Conservation (phyloP, 2,888 invertebrate species). For the Drosophila maculinotata region DNA sequence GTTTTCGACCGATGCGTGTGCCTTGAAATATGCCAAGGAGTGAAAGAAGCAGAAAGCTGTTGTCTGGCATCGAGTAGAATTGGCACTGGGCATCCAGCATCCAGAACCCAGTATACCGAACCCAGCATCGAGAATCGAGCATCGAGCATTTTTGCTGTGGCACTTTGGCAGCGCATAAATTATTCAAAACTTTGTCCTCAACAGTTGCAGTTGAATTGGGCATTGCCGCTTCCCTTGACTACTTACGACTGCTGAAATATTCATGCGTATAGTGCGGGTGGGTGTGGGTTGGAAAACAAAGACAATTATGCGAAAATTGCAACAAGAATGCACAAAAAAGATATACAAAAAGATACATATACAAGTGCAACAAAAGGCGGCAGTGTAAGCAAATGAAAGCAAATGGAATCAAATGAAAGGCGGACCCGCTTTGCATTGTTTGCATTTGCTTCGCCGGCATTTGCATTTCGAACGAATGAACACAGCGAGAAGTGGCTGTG, state of each 20-base stretch:
- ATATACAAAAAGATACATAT: constrained; percentile 5
- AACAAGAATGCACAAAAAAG: constrained; percentile 32
- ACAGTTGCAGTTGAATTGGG: constrained; percentile 38
- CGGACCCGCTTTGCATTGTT: constrained; percentile 22
- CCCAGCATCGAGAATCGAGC: constrained; percentile 7
- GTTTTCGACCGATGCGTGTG: constrained; percentile 31
- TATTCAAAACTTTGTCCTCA: constrained; percentile 62
- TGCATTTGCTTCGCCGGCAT: constrained; percentile 14
- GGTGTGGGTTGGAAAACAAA: constrained; percentile 1
- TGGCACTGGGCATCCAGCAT: constrained; percentile 30
- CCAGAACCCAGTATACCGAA: constrained; percentile 8
- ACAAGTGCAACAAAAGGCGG: constrained; percentile 19
- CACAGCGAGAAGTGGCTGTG: not conserved
- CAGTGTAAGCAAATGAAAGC: constrained; percentile 16
- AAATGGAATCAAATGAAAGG: constrained; percentile 40
- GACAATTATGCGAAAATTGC: constrained; percentile 53
- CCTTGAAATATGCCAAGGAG: constrained; percentile 16
- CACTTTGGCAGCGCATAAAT: constrained; percentile 58
- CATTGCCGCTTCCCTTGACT: constrained; percentile 8
- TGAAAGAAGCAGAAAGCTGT: constrained; percentile 5
- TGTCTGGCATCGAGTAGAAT: constrained; percentile 30
- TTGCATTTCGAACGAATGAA: constrained; percentile 33
- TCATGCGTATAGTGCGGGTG: constrained; percentile 52
- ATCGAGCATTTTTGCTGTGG: constrained; percentile 41
- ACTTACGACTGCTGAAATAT: constrained; percentile 59